These are phyloP conservation scores for Apis laboriosa DNA, from an alignment of 1,140 invertebrate genomes.

Conservation along the genomic window DNA sequence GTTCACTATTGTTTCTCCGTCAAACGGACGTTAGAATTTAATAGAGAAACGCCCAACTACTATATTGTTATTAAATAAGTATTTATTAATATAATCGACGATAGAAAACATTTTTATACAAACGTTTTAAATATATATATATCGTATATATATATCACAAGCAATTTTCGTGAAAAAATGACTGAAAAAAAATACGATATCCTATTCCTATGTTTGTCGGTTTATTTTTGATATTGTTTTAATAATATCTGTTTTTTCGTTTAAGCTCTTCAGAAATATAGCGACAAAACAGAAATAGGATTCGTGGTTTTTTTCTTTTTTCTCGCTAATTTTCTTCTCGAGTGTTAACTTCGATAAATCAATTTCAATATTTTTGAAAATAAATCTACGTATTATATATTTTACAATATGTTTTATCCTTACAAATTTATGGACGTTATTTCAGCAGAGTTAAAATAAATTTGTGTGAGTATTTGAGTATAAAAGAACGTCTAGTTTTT, in stretches of 20 bases:
- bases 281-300: slow-evolving; percentile 1
- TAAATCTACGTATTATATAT: slow-evolving; percentile 18
- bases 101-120: slow-evolving; percentile 74
- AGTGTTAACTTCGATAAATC: slow-evolving; percentile 17
- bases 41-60: slow-evolving; percentile 42
- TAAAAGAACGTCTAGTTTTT: neutral
- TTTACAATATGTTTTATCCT: slow-evolving; percentile 14
- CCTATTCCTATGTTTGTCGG: neutral
- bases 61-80: slow-evolving; percentile 76
- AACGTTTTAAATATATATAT: slow-evolving; percentile 66
- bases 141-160: slow-evolving; percentile 55
- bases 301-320: slow-evolving; percentile 28
- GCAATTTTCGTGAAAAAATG: slow-evolving; percentile 64
- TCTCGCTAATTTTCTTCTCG: slow-evolving; percentile 9
- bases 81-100: slow-evolving; percentile 79
- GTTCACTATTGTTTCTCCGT: slow-evolving; percentile 46
- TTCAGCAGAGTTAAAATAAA: neutral
- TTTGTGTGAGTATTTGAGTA: slow-evolving; percentile 4
- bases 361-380: slow-evolving; percentile 26
- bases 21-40: slow-evolving; percentile 36
- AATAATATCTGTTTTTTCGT: neutral
- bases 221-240: slow-evolving; percentile 9
- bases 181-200: slow-evolving; percentile 47
- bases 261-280: neutral
- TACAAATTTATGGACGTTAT: slow-evolving; percentile 21